Conservation (phyloP, 2,888 invertebrate genomes). For the Acleris literana region DNA sequence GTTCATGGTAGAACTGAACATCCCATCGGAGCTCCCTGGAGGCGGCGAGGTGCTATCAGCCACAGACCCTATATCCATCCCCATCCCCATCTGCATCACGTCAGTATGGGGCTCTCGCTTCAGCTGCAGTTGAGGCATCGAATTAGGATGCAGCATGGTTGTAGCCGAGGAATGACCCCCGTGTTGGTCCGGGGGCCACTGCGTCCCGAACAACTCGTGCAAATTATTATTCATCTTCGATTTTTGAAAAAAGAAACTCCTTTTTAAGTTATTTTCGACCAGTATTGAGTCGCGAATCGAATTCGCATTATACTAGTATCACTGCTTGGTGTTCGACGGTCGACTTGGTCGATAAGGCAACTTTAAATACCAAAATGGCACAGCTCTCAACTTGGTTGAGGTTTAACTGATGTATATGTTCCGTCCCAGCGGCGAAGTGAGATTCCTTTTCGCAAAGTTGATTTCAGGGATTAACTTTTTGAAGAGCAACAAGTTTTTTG, state of each 20-base stretch:
- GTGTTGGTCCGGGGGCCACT: conserved; percentile 80
- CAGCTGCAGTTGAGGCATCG: conserved; percentile 61
- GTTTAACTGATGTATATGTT: conserved; percentile 78
- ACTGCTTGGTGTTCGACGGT: conserved; percentile 54
- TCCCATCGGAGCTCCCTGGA: conserved; percentile 74
- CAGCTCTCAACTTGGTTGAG: conserved; percentile 72
- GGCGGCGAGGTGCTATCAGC: conserved; percentile 86
- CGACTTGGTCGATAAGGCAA: conserved; percentile 81
- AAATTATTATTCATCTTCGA: conserved; percentile 76
- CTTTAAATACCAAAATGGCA: conserved; percentile 74
- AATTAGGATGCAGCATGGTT: conserved; percentile 71
- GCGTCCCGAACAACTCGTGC: conserved; percentile 78
- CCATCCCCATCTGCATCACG: conserved; percentile 71
- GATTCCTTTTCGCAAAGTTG: conserved; percentile 78
- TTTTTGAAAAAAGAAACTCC: conserved; percentile 40
- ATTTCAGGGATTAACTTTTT: conserved; percentile 80
- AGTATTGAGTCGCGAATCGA: conserved; percentile 65
- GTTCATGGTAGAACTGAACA: conserved; percentile 73
- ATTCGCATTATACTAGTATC: conserved; percentile 76
- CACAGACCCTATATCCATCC: conserved; percentile 70
- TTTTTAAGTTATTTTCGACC: conserved; percentile 67
- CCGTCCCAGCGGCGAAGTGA: conserved; percentile 71
- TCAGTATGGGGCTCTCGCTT: conserved; percentile 72
- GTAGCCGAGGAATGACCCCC: conserved; percentile 77
- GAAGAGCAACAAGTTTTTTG: conserved; percentile 77